Evolutionary conservation across 2,888 invertebrate species (phyloP), one percentile per base, ranked within the genome.

Genomic region (Erpobdella octoculata): DNA sequence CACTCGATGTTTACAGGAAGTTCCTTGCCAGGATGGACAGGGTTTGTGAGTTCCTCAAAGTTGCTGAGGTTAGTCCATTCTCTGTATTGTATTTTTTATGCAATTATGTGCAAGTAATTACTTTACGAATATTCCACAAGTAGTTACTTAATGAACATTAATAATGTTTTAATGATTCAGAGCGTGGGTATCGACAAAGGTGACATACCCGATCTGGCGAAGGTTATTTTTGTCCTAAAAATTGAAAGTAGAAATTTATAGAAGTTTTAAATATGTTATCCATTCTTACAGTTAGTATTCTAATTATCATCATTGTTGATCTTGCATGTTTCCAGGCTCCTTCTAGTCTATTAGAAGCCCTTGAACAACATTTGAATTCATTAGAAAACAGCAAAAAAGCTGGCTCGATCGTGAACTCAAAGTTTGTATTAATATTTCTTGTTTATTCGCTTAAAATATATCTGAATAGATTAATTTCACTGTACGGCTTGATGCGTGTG

Each of bases 1-100:
- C 95, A 78, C 88, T 98, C 84, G 97, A 98, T 82, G 89, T 96
- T 81, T 98, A 98, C 86, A 98, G 96, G 86, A 94, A 93, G 86
- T 98, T 98, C 86, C 88, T 98, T 80, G 92, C 93, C 78, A 88
- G 96, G 81, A 96, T 98, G 93, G 97, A 98, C 86, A 89, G 92
- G 85, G 96, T 98, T 74, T 92, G 92, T 74, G 96, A 97, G 86
- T 97, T 98, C 85, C 87, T 98, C 73, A 94, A 95, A 79, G 86
- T 87, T 31, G 87, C 87, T 31, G 87, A 88, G 83, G 86, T 86
- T 79, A 78, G 78, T 77, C 58, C 41, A 9, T 33, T n/a, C 28
- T 59, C 28, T 12, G 41, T 41, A 18, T 18, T 41, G 41, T 12
- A 41, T 9, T 41, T 41, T 41, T 18, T 12, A 41, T 41, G 9